Base-by-base conservation (phyloP, 2,888 invertebrate genomes). In the Isoperla grammatica region DNA sequence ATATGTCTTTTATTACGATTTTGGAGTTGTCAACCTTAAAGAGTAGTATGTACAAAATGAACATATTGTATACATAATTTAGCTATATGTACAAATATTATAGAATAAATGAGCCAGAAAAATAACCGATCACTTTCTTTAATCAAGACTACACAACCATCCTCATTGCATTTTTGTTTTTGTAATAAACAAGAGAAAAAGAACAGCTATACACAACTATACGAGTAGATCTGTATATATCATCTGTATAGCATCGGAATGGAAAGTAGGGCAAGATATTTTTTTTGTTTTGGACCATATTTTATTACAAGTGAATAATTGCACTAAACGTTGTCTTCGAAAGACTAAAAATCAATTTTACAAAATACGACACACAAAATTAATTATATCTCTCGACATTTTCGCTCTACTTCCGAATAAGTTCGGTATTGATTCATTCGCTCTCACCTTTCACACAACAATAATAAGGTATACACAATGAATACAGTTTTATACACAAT, bases 11-110 rank as follows among this genome's bases (percentile, higher is more conserved):
- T 54, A 29, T 43, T 59, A 54, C 43, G 45, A 39, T 54, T 59
- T 54, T 54, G 42, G 43, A 54, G 37, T 54, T 59, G 3, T 54
- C 54, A 54, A 59, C 45, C 46, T 59, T 53, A 42, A 59, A 54
- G 54, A 55, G 46, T 37, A 20, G 45, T 59, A 59, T 59, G 54
- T 59, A 59, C 59, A 59, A 59, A 59, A 59, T 53, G 54, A 59
- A 59, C 29, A 29, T 29, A 29, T 29, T 29, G 29, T 29, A 29
- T 29, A 29, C 29, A 29, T 29, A 29, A 29, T 29, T 29, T 29
- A 29, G 29, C 29, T 29, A 13, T 58, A 53, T 59, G 46, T 54
- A 54, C 46, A 59, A 13, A 54, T 54, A 59, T 29, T 29, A 29
- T 29, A 29, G 29, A 29, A 29, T 29, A 29, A 29, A 29, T 29